phyloP scores from a whole-genome alignment of 2,113 vertebrate species.

The Potamarius usumacintae region DNA sequence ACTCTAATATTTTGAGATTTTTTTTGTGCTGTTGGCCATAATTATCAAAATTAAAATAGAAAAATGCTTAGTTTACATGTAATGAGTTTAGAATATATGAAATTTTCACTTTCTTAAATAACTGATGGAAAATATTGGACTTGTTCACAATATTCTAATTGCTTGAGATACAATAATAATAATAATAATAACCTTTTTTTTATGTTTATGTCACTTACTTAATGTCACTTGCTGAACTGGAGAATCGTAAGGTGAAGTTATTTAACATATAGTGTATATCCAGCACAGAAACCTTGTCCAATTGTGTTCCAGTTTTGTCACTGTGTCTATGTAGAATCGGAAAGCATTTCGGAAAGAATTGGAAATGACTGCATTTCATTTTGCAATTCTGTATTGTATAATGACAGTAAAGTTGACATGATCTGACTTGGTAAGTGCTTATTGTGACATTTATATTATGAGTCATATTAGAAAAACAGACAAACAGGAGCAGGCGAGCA shows the following conservation, averaged over 20 bases:
- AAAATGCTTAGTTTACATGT: too few species aligned
- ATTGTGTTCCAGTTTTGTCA: neutral
- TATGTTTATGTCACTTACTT: neutral
- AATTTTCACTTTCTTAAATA: too few species aligned
- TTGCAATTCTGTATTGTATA: neutral
- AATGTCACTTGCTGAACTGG: neutral
- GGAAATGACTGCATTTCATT: neutral
- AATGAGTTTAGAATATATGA: too few species aligned
- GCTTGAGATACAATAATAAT: too few species aligned
- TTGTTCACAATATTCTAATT: too few species aligned
- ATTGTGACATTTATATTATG: constrained; percentile 95
- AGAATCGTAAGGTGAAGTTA: neutral
- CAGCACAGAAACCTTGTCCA: neutral
- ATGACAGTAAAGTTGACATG: constrained; percentile 19
- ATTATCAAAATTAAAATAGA: too few species aligned
- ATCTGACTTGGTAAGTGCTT: constrained; percentile 86
- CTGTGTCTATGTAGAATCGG: neutral
- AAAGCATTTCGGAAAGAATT: neutral
- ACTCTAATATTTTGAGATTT: too few species aligned
- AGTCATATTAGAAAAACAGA: constrained; percentile 84
- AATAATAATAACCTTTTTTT: neutral
- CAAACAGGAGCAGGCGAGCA: constrained; percentile 79
- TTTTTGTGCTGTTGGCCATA: too few species aligned
- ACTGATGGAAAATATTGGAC: too few species aligned
- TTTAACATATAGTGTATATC: neutral